phyloP scores from a whole-genome alignment of 2,113 vertebrate genomes.

The Noturus placidus region DNA sequence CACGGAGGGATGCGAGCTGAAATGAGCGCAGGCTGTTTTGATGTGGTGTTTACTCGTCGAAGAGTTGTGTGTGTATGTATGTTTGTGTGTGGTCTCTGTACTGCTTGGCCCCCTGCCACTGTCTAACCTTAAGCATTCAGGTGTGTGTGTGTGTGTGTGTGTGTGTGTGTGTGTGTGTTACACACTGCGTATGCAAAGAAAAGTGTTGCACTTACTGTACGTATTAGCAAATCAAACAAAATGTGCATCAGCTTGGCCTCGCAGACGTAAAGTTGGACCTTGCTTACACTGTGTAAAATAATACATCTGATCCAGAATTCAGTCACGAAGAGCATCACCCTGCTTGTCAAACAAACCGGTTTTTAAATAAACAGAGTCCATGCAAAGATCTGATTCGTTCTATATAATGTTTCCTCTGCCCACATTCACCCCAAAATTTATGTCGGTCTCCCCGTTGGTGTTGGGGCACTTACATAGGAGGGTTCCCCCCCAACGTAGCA shows the following conservation, averaged over 20 bases:
- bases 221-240: slow-evolving; percentile 30
- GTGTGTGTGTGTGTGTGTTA: slow-evolving; percentile 10
- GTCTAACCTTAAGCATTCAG: slow-evolving; percentile 44
- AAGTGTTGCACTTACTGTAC: slow-evolving; percentile 7
- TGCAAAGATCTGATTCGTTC: slow-evolving; percentile 22
- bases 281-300: slow-evolving; percentile 19
- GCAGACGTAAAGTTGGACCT: slow-evolving; percentile 4
- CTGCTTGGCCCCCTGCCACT: slow-evolving; percentile 26
- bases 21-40: slow-evolving; percentile 48
- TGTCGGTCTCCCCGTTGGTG: slow-evolving; percentile 5
- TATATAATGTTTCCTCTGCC: slow-evolving; percentile 30
- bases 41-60: slow-evolving; percentile 55
- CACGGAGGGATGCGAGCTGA: slow-evolving; percentile 43
- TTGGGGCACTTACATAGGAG: slow-evolving; percentile 18
- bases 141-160: slow-evolving; percentile 8
- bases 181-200: background rate
- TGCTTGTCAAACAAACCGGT: slow-evolving; percentile 42
- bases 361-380: slow-evolving; percentile 36
- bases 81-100: slow-evolving; percentile 51
- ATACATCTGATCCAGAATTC: slow-evolving; percentile 31
- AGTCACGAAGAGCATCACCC: slow-evolving; percentile 28
- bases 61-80: slow-evolving; percentile 44
- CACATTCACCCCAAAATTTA: slow-evolving; percentile 32
- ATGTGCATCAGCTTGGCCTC: background rate
- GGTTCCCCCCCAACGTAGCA: background rate